Conservation (phyloP, 2,888 invertebrate species). For the Agrotis puta region DNA sequence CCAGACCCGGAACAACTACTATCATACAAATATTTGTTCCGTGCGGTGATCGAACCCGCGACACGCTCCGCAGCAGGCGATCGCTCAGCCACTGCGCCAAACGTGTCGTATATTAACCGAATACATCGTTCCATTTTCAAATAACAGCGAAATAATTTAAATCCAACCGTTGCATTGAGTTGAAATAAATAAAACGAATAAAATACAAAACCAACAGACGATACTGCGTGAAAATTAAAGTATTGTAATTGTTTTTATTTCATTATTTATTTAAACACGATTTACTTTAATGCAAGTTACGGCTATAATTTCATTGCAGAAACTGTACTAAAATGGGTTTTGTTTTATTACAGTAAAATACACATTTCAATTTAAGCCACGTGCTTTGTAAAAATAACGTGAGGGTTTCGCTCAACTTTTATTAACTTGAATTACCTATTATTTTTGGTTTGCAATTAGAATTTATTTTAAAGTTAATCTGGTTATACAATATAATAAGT, state of each 20-base stretch:
- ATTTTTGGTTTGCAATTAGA: neutral
- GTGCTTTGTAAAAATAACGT: constrained; percentile 4
- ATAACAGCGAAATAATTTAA: neutral
- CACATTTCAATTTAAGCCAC: neutral
- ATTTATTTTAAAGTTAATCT: neutral
- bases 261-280: constrained; percentile 20
- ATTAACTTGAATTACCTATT: neutral
- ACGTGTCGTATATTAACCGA: too few relatives aligned
- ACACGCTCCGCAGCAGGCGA: too few relatives aligned
- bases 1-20: too few relatives aligned
- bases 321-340: constrained; percentile 1
- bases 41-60: too few relatives aligned
- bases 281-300: neutral
- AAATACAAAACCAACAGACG: neutral
- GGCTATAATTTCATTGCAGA: constrained; percentile 5
- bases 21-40: too few relatives aligned
- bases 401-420: neutral
- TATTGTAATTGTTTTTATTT: constrained; percentile 29
- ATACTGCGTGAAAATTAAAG: constrained; percentile 15
- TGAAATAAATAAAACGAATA: constrained; percentile 4
- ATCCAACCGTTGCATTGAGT: neutral
- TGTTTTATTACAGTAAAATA: constrained; percentile 12
- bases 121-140: neutral
- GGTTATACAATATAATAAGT: neutral
- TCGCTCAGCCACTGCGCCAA: too few relatives aligned